Conservation (phyloP, 2,888 invertebrate genomes). For the Cosmia trapezina region DNA sequence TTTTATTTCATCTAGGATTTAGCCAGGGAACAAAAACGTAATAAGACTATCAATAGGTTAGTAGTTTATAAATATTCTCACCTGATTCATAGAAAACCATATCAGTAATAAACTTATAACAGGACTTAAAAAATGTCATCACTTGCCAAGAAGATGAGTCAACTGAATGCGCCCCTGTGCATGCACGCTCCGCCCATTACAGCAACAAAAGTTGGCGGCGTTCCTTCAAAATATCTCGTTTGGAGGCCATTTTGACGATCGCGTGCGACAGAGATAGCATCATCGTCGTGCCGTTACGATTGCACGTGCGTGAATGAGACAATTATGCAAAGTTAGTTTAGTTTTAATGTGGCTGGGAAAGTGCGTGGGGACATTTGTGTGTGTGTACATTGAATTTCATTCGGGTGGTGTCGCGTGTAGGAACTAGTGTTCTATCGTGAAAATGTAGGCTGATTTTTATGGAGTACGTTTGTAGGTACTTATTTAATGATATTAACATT, state of each 20-base stretch:
- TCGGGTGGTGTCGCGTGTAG: conserved; percentile 54
- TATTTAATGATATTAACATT: not conserved
- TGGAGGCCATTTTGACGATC: conserved; percentile 91
- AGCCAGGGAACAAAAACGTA: not conserved
- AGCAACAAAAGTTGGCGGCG: conserved; percentile 90
- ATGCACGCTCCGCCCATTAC: conserved; percentile 90
- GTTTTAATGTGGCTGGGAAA: conserved; percentile 85
- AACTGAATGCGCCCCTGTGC: conserved; percentile 80
- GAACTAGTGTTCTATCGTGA: conserved; percentile 48
- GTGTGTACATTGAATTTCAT: conserved; percentile 72
- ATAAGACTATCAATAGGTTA: not conserved
- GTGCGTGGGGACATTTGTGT: conserved; percentile 79
- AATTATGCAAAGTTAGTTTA: conserved; percentile 89
- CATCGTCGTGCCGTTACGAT: conserved; percentile 74
- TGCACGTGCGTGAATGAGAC: conserved; percentile 88
- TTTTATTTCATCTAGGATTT: not conserved
- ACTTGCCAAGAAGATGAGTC: conserved; percentile 15
- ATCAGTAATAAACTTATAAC: not conserved
- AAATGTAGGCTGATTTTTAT: conserved; percentile 49
- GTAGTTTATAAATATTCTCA: not conserved
- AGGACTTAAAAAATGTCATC: conserved; percentile 4
- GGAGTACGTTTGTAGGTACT: no score
- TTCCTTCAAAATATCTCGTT: conserved; percentile 91
- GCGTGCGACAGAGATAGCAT: conserved; percentile 83
- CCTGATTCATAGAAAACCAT: not conserved